Base-by-base conservation (phyloP, 2,888 invertebrate species). In the Mactromeris polynyma region DNA sequence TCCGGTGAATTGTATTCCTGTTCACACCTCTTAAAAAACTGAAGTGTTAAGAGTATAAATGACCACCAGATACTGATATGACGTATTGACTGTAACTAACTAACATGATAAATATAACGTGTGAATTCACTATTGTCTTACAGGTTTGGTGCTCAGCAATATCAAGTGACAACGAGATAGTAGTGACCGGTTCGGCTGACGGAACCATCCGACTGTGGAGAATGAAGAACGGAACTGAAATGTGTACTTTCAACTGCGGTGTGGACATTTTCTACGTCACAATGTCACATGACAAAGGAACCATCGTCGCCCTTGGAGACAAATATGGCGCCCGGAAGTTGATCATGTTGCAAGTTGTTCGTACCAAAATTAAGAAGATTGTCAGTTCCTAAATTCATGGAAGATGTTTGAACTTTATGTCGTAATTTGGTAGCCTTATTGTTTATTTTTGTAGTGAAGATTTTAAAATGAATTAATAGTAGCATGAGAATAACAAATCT, bases 301-400 rank as follows among this genome's bases (percentile, higher is more conserved):
- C 96, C 31, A 96, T 97, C 42, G 97, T 97, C 83, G 96, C 96
- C 64, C 95, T 97, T 11, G 97, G 96, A 9, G 97, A 97, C 94
- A 96, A 96, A 92, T 95, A 91, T 88, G 96, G 96, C 31, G 95
- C 96, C 78, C 91, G 97, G 78, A 97, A 97, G 89, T 93, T 97
- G 83, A 96, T 97, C 91, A 97, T 97, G 96, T 91, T 97, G 86
- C 96, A 96, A 87, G 95, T 96, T 9, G 96, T 96, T 2, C 93
- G 95, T 36, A 94, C 94, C 26, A 96, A 95, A 85, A 93, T 95
- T 42, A 94, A 94, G 82, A 94, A 95, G 33, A 95, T 95, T 69
- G 93, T 95, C 58, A 93, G 92, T 36, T 94, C 95, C 38, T 95
- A 93, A 91, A 21, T 77, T n/a, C 21, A n/a, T 0, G 33, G 26